These are phyloP conservation scores for Octopus sinensis DNA, from an alignment of 1,140 invertebrate species.

Conservation along the genomic window DNA sequence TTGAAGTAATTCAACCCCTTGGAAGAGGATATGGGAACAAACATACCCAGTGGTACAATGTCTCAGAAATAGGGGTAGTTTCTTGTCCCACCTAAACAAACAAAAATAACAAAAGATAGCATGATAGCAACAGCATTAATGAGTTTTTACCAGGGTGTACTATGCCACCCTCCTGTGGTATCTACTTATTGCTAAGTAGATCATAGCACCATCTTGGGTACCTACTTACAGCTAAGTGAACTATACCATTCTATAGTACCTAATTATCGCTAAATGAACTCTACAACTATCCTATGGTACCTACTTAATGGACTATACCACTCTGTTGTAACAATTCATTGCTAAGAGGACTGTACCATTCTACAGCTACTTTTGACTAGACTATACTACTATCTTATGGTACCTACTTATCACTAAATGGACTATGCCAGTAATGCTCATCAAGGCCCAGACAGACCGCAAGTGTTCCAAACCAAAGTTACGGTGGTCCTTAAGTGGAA, in stretches of 20 bases:
- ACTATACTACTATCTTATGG: too few species aligned
- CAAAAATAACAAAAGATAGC: neutral
- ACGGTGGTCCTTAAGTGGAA: too few species aligned
- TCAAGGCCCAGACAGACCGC: too few species aligned
- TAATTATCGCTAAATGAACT: neutral
- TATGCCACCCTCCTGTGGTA: too few species aligned
- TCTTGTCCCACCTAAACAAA: constrained; percentile 42
- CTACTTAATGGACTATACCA: neutral
- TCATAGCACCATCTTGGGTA: neutral
- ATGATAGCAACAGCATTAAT: neutral
- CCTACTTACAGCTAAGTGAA: neutral
- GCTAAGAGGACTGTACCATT: neutral
- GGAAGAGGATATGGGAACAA: constrained; percentile 54
- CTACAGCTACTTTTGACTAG: neutral
- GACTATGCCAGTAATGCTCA: too few species aligned
- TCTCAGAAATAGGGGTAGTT: constrained; percentile 58
- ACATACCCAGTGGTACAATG: constrained; percentile 59
- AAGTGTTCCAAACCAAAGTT: too few species aligned
- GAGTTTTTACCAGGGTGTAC: neutral
- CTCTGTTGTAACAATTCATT: neutral
- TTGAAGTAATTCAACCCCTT: constrained; percentile 60
- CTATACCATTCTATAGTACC: neutral
- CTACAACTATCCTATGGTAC: too few species aligned
- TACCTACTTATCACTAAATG: neutral
- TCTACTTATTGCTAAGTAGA: neutral